Base-by-base conservation (phyloP, 2,888 invertebrate genomes). In the Nomada goodeniana region DNA sequence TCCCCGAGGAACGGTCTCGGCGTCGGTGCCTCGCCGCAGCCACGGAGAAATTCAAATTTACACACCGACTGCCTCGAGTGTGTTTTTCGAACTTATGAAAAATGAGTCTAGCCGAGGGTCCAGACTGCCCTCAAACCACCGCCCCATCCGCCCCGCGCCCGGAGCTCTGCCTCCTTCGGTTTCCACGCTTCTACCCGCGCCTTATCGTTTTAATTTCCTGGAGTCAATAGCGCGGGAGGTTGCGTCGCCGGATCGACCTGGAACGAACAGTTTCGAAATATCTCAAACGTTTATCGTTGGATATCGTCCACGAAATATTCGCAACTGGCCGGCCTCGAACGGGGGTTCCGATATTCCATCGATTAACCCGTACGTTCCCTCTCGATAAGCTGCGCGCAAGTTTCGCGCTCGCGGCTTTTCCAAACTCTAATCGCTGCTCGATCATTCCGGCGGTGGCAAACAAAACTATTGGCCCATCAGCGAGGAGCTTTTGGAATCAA, bases 41-140 rank as follows among this genome's bases (percentile, higher is more conserved):
- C 86, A 76, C 85, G 82, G 85, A 88, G 90, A 92, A 92, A 93
- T 93, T 92, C 91, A 93, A 93, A 93, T 92, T 92, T 92, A 92
- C 91, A 86, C 89, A 85, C 88, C 86, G 86, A 89, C 87, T 88
- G 84, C 82, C 84, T 78, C 86, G 88, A 87, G 83, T 88, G 82
- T 90, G 90, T 91, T 90, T 90, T 91, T 89, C 91, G 90, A 92
- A 92, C 89, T 91, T 90, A 89, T 92, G 92, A 93, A 92, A 93
- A 92, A 92, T 92, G 92, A 91, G 92, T 91, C 91, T 90, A 89
- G 89, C 83, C 85, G 74, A 80, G 75, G 82, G 85, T 85, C 84
- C 76, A 78, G 78, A 77, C 84, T 82, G 73, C 84, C 69, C 63
- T 76, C 71, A 80, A 55, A 72, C 71, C 78, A 61, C 61, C 23